Evolutionary conservation across 2,113 vertebrate genomes (phyloP).

Genomic region (Plecotus auritus): DNA sequence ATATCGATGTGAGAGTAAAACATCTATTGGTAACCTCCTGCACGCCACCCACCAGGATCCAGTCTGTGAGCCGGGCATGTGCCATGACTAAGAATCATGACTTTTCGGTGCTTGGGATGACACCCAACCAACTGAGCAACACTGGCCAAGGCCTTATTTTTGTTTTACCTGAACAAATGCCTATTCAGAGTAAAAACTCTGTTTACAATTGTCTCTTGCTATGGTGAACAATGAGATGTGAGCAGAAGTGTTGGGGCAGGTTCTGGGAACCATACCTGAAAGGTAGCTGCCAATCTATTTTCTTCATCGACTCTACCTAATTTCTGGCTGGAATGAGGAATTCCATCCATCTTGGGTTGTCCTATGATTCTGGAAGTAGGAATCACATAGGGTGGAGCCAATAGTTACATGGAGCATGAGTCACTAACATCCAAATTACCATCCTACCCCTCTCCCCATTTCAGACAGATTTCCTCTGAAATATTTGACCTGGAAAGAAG

Average conservation of each 20-base stretch:
- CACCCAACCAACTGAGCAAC: too few relatives aligned
- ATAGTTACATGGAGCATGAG: accelerated
- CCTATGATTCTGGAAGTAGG: background rate
- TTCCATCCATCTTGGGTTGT: background rate
- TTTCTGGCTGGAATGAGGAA: background rate
- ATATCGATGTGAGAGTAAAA: too few relatives aligned
- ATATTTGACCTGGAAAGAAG: background rate
- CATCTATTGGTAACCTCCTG: too few relatives aligned
- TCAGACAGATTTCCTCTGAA: background rate
- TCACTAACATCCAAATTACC: background rate
- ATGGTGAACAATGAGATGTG: too few relatives aligned
- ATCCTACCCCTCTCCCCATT: background rate
- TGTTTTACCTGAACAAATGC: background rate
- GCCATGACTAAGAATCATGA: too few relatives aligned
- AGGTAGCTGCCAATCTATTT: background rate
- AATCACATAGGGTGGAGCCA: background rate
- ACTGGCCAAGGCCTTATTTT: background rate
- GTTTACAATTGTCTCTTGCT: background rate
- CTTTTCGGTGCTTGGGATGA: too few relatives aligned
- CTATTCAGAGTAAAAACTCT: background rate
- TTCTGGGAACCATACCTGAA: background rate
- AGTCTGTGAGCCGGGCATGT: too few relatives aligned
- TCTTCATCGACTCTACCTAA: background rate
- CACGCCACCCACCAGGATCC: too few relatives aligned
- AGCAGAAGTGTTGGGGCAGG: background rate